Percentiles rank a stretch among this genome's conserved stretches.
Evolutionary conservation across 2,888 invertebrate genomes (phyloP).

Genomic region (Brachyptera risi): DNA sequence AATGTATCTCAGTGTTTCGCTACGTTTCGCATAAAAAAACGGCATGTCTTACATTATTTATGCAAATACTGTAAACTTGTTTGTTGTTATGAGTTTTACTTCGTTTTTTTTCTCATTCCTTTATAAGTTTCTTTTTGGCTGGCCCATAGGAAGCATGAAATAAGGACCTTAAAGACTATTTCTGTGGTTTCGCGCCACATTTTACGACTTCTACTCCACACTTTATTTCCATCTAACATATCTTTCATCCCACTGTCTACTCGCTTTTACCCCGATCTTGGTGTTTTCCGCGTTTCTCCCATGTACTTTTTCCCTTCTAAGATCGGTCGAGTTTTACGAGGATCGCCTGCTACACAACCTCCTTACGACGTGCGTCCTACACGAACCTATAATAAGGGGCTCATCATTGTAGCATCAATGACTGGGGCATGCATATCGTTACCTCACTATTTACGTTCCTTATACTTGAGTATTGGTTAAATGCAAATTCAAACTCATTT

Average conservation of each 20-base stretch:
- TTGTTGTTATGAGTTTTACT: constrained; percentile 1
- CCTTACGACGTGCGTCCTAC: too few relatives aligned
- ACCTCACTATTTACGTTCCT: neutral
- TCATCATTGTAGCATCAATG: neutral
- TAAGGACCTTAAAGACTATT: neutral
- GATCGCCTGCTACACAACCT: too few relatives aligned
- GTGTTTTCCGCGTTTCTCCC: too few relatives aligned
- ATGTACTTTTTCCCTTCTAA: neutral
- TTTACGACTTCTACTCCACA: constrained; percentile 4
- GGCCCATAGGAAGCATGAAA: constrained; percentile 4
- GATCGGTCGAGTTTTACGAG: neutral
- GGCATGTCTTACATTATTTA: constrained; percentile 9
- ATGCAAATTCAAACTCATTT: constrained; percentile 8
- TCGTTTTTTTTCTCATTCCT: constrained; percentile 4
- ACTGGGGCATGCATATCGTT: constrained; percentile 4
- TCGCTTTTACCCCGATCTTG: neutral
- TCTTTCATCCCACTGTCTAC: neutral
- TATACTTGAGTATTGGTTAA: neutral
- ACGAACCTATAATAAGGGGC: too few relatives aligned
- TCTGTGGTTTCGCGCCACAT: neutral
- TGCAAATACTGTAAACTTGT: neutral
- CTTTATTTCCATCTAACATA: neutral
- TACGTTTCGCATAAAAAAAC: too few relatives aligned
- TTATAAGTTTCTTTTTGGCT: constrained; percentile 4
- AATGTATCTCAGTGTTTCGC: too few relatives aligned